Evolutionary conservation across 2,888 invertebrate genomes (phyloP), one percentile per base, ranked within the genome.

Genomic region (Xylota segnis): DNA sequence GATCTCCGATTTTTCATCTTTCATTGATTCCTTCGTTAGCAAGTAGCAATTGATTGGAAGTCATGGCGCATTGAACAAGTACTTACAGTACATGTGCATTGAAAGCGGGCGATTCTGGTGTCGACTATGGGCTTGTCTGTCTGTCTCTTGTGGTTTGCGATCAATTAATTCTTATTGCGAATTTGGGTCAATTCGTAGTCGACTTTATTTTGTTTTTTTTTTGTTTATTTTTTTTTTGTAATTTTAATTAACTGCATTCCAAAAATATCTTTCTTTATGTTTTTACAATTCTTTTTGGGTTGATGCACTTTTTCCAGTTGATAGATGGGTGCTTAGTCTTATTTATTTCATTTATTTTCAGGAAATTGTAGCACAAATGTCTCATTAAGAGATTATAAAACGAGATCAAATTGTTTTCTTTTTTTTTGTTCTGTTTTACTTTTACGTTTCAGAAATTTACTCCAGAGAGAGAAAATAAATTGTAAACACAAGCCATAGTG

Each of bases 101-200:
- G 34, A 34, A 40, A 34, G 52, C 47, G 14, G 63, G 27, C 43
- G 37, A 23, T n/a, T 47, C 34, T 9, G 58, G 6, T 34, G 12
- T 40, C 54, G 37, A 40, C 16, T 32, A 52, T 45, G 47, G 50
- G 45, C 32, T 47, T 63, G 78, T 40, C 74, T 74, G 61, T 37
- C 58, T 68, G 74, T 23, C 86, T 77, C 86, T 86, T 72, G 86
- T 72, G 65, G 72, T 50, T 54, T 61, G 76, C 66, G 68, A 77
- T 77, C 81, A 86, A 86, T 86, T 86, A 81, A 86, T 77, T 86
- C 81, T 86, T 58, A 68, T 77, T 77, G 61, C 71, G 72, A 72
- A 86, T 81, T 86, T 81, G 61, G 86, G 86, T 86, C 86, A 86
- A 61, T 61, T 86, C 43, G 59, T 72, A 72, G 34, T 54, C 27